phyloP scores from a whole-genome alignment of 1,140 invertebrate species.

The Lamellibrachia luymesi region DNA sequence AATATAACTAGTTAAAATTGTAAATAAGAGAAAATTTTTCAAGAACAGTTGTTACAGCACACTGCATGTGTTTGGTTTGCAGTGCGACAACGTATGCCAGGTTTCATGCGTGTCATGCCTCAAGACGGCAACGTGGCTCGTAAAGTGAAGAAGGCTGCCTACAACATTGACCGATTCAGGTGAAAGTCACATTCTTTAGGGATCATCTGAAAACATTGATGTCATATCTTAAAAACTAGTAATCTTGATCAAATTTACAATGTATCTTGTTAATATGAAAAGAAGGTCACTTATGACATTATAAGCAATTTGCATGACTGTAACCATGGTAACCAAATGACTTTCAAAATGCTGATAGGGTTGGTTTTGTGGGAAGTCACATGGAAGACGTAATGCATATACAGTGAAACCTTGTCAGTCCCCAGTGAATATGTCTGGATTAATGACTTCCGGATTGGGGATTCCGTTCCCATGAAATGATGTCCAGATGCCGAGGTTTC shows the following conservation, averaged over 20 bases:
- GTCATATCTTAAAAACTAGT: not conserved
- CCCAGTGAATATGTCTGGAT: no score
- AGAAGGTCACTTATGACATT: no score
- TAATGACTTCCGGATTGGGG: no score
- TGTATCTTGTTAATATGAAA: no score
- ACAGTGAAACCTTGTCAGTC: not conserved
- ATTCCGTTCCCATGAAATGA: no score
- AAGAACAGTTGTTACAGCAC: not conserved
- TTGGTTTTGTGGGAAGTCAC: not conserved
- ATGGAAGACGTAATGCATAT: not conserved
- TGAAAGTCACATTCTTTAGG: slow-evolving; percentile 29
- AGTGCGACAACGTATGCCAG: slow-evolving; percentile 68
- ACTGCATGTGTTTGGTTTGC: slow-evolving; percentile 33
- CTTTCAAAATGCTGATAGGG: no score
- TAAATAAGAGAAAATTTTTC: not conserved
- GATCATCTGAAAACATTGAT: not conserved
- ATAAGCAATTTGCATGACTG: no score
- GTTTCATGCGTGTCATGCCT: slow-evolving; percentile 72
- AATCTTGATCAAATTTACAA: slow-evolving; percentile 4
- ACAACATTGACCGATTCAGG: slow-evolving; percentile 72
- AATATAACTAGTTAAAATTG: not conserved
- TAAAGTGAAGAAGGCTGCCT: slow-evolving; percentile 77
- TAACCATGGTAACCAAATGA: no score
- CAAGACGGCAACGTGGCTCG: slow-evolving; percentile 76
- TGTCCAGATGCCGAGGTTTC: no score